Percentiles rank a stretch among this genome's conserved stretches.
Conservation (phyloP, 2,797 vertebrate species). For the Coregonus ussuriensis region DNA sequence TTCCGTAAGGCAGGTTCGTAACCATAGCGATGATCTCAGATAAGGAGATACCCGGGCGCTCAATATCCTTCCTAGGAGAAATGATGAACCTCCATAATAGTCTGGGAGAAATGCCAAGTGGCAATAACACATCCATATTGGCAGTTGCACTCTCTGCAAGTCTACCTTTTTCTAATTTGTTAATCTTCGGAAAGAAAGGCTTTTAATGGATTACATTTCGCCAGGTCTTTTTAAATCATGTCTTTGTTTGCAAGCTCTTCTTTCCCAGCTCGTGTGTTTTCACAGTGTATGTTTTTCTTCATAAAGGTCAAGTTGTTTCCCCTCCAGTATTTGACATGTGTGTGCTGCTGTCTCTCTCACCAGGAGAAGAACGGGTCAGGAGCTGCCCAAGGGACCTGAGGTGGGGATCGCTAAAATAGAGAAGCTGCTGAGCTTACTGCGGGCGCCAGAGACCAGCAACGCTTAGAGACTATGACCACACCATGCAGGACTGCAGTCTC, state of each 20-base stretch:
- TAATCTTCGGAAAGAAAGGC: background rate
- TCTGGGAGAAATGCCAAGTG: constrained; percentile 29
- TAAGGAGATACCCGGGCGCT: constrained; percentile 15
- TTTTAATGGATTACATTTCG: background rate
- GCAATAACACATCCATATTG: background rate
- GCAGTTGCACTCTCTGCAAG: background rate
- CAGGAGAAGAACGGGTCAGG: constrained; percentile 90
- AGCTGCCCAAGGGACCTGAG: constrained; percentile 82
- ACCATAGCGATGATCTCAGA: constrained; percentile 45
- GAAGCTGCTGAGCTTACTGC: constrained; percentile 82
- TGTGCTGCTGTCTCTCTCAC: constrained; percentile 32
- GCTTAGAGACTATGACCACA: background rate
- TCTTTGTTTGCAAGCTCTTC: constrained; percentile 13
- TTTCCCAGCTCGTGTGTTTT: constrained; percentile 1
- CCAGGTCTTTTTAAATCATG: background rate
- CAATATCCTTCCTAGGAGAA: constrained; percentile 18
- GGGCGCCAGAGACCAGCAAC: constrained; percentile 46
- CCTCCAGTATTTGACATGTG: constrained; percentile 17
- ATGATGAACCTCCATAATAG: constrained; percentile 27
- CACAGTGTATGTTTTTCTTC: background rate
- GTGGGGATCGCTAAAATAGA: constrained; percentile 89
- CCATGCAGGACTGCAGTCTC: background rate
- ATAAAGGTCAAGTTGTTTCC: background rate
- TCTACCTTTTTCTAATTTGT: background rate
- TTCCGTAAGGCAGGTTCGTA: constrained; percentile 33